Base-by-base conservation (phyloP, 2,888 invertebrate genomes). In the Parnassius apollo region DNA sequence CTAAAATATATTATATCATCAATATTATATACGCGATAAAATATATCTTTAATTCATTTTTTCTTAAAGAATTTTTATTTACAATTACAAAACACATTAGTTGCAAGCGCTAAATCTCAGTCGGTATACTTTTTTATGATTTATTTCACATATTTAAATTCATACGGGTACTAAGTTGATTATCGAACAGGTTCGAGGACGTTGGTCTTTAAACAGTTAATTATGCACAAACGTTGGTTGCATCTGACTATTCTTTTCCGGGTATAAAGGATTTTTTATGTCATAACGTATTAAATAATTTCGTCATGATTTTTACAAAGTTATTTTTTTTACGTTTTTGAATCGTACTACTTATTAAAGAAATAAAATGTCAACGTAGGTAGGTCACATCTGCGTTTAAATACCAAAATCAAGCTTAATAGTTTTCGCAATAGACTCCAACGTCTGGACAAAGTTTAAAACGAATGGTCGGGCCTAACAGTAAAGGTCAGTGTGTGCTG, bases 401-500 rank as follows among this genome's bases (percentile, higher is more conserved):
- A 12, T 46, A 4, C 10, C 56, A 50, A 49, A 61, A 50, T 61
- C 42, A 25, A 49, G 49, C 10, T 11, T 42, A 53, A 11, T 42
- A 25, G 45, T 44, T 52, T 53, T 25, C 4, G 56, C 48, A 22
- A 35, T 53, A 53, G 63, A 45, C 61, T 45, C 2, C 2, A 1
- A 10, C 7, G 12, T 46, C 51, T 49, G 46, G 50, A 18, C 61
- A 56, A 57, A 46, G 66, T 67, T 18, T 62, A 66, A 68, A 66
- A 67, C 67, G 65, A 66, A 72, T 71, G 69, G 65, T 66, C 65
- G 70, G 74, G 66, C 69, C 65, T 85, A 85, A 86, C 85, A 79
- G 85, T 85, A 77, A 72, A 76, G 73, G 72, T 75, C 75, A 72
- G 71, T 72, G 78, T 75, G 78, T 75, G 74, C 74, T 73, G 75